Conservation (phyloP, 2,888 invertebrate species). For the Ichneumoninae sp. region DNA sequence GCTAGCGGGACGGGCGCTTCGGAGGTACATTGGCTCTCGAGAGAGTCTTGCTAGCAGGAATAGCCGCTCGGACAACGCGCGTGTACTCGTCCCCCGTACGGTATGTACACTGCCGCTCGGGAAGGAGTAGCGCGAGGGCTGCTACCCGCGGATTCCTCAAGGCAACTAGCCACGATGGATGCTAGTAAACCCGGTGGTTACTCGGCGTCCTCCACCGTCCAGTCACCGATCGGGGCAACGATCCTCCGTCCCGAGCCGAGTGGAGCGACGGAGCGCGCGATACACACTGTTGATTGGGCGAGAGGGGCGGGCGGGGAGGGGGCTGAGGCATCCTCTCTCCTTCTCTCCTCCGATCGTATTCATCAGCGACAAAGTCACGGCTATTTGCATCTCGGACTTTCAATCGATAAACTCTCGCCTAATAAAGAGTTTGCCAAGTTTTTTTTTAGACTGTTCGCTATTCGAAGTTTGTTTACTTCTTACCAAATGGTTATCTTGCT, state of each 20-base stretch:
- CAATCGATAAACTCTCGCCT: background rate
- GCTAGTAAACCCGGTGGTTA: conserved; percentile 60
- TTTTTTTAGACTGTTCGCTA: no score
- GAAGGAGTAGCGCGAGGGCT: conserved; percentile 58
- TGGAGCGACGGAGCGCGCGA: conserved; percentile 33
- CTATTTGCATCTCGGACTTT: background rate
- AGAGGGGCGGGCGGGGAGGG: background rate
- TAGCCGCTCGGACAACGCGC: conserved; percentile 7
- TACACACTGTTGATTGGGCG: background rate
- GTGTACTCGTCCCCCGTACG: background rate
- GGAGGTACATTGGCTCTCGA: background rate
- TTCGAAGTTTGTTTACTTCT: no score
- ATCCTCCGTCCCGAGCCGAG: conserved; percentile 64
- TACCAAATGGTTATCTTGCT: no score
- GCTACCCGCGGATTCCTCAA: conserved; percentile 60
- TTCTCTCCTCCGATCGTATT: background rate
- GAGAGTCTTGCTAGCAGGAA: background rate
- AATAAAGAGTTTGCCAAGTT: no score
- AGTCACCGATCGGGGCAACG: conserved; percentile 69
- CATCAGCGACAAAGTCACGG: background rate
- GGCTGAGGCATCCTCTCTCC: no score
- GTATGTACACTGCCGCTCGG: conserved; percentile 19
- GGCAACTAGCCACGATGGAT: conserved; percentile 65
- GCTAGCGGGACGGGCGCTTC: conserved; percentile 1
- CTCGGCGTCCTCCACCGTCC: conserved; percentile 62